Evolutionary conservation across 2,797 vertebrate species (phyloP).

Genomic region (Acomys russatus): DNA sequence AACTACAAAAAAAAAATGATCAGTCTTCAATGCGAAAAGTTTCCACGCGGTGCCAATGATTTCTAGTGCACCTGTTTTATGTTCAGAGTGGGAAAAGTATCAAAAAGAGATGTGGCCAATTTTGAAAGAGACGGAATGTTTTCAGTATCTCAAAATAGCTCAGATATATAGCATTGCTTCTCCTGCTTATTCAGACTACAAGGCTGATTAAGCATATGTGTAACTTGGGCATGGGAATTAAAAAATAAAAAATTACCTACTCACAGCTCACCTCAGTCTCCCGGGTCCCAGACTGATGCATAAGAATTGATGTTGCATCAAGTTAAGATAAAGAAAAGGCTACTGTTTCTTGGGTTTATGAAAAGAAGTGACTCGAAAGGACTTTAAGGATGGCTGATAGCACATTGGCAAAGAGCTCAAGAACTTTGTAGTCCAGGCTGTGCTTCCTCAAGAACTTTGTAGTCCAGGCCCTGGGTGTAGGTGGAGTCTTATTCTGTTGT

Average conservation of each 20-base stretch:
- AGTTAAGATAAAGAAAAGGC: not conserved
- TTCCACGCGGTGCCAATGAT: slow-evolving; percentile 81
- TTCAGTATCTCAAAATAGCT: slow-evolving; percentile 88
- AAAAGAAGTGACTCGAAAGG: not conserved
- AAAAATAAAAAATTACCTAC: slow-evolving; percentile 53
- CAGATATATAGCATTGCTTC: slow-evolving; percentile 84
- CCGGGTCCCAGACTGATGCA: slow-evolving; percentile 39
- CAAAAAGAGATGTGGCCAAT: slow-evolving; percentile 86
- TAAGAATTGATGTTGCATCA: slow-evolving; percentile 42
- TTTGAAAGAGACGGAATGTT: slow-evolving; percentile 86
- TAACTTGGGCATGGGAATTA: slow-evolving; percentile 67
- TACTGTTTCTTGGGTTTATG: not conserved
- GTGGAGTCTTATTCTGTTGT: not conserved
- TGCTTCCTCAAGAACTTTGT: slow-evolving; percentile 17
- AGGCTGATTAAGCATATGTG: slow-evolving; percentile 80
- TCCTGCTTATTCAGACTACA: slow-evolving; percentile 82
- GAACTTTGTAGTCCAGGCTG: not conserved
- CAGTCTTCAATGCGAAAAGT: slow-evolving; percentile 81
- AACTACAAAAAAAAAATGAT: slow-evolving; percentile 80
- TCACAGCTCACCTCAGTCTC: slow-evolving; percentile 10
- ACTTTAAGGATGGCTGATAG: not conserved
- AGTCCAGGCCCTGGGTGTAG: not conserved
- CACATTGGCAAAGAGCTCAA: not conserved
- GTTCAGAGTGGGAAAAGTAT: slow-evolving; percentile 86
- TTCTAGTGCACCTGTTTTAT: slow-evolving; percentile 88